Evolutionary conservation across 1,140 invertebrate genomes (phyloP), one percentile per base, ranked within the genome.

Genomic region (Bursaphelenchus mucronatus): DNA sequence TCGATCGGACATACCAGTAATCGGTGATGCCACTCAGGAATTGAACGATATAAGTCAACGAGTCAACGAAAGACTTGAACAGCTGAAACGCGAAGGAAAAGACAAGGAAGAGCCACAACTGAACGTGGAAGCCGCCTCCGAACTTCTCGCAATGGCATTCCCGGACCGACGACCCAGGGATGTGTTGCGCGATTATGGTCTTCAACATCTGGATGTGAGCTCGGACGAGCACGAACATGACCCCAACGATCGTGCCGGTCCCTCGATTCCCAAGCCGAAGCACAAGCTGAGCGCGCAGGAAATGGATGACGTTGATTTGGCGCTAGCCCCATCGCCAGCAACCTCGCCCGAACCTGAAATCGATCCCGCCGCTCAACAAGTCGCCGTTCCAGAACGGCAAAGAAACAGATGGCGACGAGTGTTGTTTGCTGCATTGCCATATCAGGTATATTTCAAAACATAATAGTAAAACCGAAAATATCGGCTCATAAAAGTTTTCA

Each of bases 241-340:
- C 11, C 57, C 57, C 13, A 55, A 15, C 54, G 54, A 55, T 4
- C n/a, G 39, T n/a, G 41, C 57, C 39, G 57, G 45, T 44, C 19
- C 11, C 40, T 59, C 10, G 11, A 13, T 50, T 11, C 30, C 19
- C 44, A 50, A 39, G 57, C 47, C 57, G 57, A 44, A 19, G 40
- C 57, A 17, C 13, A 40, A 40, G 6, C n/a, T 45, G 57, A 59
- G 17, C 45, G 11, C 11, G 57, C 57, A 59, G 57, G 57, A 39
- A 50, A 59, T 59, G 11, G 57, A 59, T 39, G 57, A 59, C 57
- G 40, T 44, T 3, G 57, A 59, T 59, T 55, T 55, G 54, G 54
- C 54, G n/a, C 41, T 59, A 11, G 57, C 45, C 13, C 19, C 30
- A 30, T 30, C 57, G 41, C 57, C 40, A 6, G 45, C 57, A 5